These are phyloP conservation scores for Hanleya hanleyi DNA, from an alignment of 2,888 invertebrate genomes.

Conservation along the genomic window DNA sequence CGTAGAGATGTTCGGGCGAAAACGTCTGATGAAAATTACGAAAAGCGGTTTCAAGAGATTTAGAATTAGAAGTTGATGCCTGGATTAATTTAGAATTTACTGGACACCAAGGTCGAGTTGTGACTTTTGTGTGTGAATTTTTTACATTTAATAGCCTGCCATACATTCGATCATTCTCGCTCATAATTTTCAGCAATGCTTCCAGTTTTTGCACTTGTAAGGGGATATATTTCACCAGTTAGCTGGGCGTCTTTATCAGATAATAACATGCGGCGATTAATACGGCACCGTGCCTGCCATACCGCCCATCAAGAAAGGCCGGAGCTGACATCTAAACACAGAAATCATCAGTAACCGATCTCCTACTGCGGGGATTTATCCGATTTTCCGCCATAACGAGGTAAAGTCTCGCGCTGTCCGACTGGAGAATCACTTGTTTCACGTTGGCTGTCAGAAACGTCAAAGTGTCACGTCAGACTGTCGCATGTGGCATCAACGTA, in stretches of 20 bases:
- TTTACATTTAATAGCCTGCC: no score
- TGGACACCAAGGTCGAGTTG: no score
- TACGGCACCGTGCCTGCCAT: background rate
- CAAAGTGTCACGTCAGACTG: constrained; percentile 7
- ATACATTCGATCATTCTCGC: no score
- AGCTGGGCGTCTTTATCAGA: background rate
- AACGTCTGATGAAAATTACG: no score
- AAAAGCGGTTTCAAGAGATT: no score
- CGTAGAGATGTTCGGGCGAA: no score
- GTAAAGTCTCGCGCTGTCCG: background rate
- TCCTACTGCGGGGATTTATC: background rate
- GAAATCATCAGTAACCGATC: background rate
- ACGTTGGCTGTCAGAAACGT: background rate
- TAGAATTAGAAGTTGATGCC: no score
- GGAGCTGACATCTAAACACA: background rate
- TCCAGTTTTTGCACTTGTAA: no score
- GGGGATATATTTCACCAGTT: background rate
- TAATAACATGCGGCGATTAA: background rate
- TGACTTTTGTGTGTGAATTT: no score
- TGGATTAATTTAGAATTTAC: no score
- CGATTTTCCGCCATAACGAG: background rate
- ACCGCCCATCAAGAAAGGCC: background rate
- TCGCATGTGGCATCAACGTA: background rate
- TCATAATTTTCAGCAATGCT: no score
- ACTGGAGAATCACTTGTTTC: constrained; percentile 8